These are phyloP conservation scores for Tetanocera ferruginea DNA, from an alignment of 2,888 invertebrate genomes.

Conservation along the genomic window DNA sequence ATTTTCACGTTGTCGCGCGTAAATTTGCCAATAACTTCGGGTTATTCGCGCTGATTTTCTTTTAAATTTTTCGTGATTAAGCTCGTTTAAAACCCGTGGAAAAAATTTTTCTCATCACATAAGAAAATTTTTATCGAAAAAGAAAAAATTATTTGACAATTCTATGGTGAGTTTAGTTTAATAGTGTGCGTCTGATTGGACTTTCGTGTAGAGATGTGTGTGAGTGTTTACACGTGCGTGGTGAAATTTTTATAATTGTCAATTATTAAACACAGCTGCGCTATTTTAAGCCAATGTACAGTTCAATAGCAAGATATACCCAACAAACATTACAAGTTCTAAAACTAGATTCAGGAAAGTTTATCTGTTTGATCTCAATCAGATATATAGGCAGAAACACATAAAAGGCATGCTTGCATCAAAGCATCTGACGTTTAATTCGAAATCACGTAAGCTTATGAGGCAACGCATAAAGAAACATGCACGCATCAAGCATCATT, in stretches of 20 bases:
- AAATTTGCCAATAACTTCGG: constrained; percentile 1
- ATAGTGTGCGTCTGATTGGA: background rate
- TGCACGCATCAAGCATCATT: too few species aligned
- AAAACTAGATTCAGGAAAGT: too few species aligned
- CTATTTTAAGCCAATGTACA: background rate
- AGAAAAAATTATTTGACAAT: constrained; percentile 45
- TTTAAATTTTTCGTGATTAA: constrained; percentile 25
- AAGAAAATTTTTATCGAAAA: constrained; percentile 47
- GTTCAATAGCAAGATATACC: too few species aligned
- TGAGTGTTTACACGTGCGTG: constrained; percentile 46
- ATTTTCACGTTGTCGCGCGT: constrained; percentile 36
- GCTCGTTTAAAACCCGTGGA: constrained; percentile 18
- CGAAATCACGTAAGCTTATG: too few species aligned
- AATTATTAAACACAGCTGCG: background rate
- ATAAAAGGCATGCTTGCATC: too few species aligned
- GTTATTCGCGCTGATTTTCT: constrained; percentile 11
- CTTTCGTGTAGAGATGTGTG: background rate
- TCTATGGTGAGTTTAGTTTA: constrained; percentile 40
- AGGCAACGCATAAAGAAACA: too few species aligned
- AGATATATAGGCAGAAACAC: too few species aligned
- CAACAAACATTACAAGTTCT: too few species aligned
- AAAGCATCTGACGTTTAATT: too few species aligned
- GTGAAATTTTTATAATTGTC: constrained; percentile 32
- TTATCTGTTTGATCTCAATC: too few species aligned
- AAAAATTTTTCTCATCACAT: constrained; percentile 38